phyloP scores from a whole-genome alignment of 2,888 invertebrate species.

The Cremastobaeus sp. region DNA sequence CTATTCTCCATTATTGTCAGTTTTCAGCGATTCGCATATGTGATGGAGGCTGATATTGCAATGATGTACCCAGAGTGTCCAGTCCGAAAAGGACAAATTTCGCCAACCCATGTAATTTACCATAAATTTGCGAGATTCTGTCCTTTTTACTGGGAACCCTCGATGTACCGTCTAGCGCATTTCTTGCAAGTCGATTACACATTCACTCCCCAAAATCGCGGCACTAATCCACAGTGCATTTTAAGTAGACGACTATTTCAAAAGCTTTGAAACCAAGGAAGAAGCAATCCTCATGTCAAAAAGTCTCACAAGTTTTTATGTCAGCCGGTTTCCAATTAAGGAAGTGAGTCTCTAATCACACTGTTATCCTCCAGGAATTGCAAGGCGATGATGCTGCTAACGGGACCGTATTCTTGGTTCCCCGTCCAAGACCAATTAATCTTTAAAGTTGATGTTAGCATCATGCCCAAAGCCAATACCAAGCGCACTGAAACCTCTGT shows the following conservation, averaged over 20 bases:
- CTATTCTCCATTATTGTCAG: not conserved
- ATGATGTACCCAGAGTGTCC: not conserved
- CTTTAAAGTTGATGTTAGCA: not conserved
- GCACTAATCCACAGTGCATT: not conserved
- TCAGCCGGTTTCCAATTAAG: not conserved
- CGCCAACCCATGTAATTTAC: not conserved
- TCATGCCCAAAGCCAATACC: not conserved
- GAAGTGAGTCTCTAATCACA: not conserved
- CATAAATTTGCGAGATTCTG: not conserved
- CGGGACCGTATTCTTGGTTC: not conserved
- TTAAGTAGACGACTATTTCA: not conserved
- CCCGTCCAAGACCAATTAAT: not conserved
- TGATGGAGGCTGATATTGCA: not conserved
- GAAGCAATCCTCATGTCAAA: not conserved
- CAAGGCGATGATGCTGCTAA: too few relatives aligned
- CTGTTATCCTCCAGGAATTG: not conserved
- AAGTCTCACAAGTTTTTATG: not conserved
- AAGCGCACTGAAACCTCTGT: constrained; percentile 42
- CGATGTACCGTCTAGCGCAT: not conserved
- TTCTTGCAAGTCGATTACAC: not conserved
- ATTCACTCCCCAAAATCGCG: not conserved
- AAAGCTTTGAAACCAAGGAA: not conserved
- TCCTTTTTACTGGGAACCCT: not conserved
- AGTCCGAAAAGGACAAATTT: not conserved
- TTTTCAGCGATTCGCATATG: too few relatives aligned